Evolutionary conservation across 2,797 vertebrate genomes (phyloP), one percentile per base, ranked within the genome.

Genomic region (Chrosomus eos): DNA sequence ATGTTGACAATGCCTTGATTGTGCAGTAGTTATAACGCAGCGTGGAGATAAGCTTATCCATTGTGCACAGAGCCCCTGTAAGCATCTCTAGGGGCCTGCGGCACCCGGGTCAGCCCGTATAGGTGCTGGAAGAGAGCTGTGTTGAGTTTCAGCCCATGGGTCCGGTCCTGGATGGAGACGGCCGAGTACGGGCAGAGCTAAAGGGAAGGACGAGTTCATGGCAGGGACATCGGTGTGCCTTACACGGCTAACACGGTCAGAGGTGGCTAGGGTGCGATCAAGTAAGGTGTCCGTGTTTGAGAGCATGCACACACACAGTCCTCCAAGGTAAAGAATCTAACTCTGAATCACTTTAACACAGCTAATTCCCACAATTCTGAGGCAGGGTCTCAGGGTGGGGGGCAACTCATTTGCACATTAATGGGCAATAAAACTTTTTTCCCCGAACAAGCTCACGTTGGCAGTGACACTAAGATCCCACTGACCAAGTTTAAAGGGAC

Each of bases 371-470:
- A 96, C 90, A 93, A 96, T 96, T 96, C 96, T 95, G 94, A 95
- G 94, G 93, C 93, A 94, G 93, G 93, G 95, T 96, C 95, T 96
- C 91, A 91, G 93, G 95, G 96, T 97, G 96, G 95, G 94, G 97
- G 96, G 96, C 95, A 95, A 94, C 94, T 96, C 96, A 97, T 98
- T 98, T 98, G 96, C 97, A 98, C 97, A 97, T 97, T 97, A 98
- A 98, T 97, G 96, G 96, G 96, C 94, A 95, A 96, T 96, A 95
- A 96, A 94, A 94, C 48, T 60, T 64, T 94, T 95, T 95, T 96
- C 97, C 95, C 95, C 95, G 94, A 95, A 95, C 95, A 93, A 94
- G 85, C 92, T 94, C 94, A 95, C 95, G 94, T 96, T 96, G 96
- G 93, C 81, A 95, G 95, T 96, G 96, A 93, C 80, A 95, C 95